Percentiles rank a stretch among this genome's conserved stretches.
phyloP scores from a whole-genome alignment of 2,888 invertebrate species.

The Cybosia mesomella region DNA sequence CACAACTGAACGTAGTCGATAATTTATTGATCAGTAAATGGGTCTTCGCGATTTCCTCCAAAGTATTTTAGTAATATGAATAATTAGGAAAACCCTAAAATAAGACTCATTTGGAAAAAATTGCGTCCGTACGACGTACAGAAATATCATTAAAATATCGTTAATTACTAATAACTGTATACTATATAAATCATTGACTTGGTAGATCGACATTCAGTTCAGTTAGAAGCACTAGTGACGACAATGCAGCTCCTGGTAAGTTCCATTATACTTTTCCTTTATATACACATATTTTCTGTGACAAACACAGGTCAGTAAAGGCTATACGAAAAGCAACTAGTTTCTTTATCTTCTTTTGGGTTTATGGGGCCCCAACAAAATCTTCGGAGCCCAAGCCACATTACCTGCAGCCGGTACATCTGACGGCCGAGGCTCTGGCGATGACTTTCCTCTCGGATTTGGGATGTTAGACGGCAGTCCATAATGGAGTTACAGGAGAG shows the following conservation, averaged over 20 bases:
- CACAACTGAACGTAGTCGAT: too few species aligned
- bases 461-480: too few species aligned
- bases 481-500: too few species aligned
- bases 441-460: too few species aligned
- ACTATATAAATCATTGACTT: not conserved
- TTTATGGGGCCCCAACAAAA: too few species aligned
- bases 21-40: not conserved
- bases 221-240: not conserved
- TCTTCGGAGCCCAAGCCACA: too few species aligned
- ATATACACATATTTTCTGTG: not conserved
- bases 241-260: conserved; percentile 4
- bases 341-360: too few species aligned
- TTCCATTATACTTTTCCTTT: not conserved
- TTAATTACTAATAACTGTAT: not conserved
- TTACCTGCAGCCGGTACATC: too few species aligned
- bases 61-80: not conserved
- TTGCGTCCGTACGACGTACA: not conserved
- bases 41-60: not conserved
- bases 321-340: too few species aligned
- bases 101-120: not conserved
- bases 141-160: conserved; percentile 3
- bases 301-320: too few species aligned
- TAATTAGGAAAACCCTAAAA: not conserved
- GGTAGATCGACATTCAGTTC: not conserved
- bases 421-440: too few species aligned